Base-by-base conservation (phyloP, 2,113 vertebrate genomes). In the Nematolebias whitei region DNA sequence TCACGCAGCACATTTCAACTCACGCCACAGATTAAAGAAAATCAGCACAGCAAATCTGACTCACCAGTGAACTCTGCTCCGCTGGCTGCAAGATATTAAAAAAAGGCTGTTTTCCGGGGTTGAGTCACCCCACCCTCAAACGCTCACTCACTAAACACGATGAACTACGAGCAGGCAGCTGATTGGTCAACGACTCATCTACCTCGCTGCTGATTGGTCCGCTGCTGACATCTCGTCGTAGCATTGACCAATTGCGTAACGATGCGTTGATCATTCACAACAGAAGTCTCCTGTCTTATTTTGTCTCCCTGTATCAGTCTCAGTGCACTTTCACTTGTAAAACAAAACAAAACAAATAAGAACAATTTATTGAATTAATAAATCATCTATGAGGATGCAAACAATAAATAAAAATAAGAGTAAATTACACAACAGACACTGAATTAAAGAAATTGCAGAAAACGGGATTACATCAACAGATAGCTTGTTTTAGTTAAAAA, bases 61-160 rank as follows among this genome's bases (percentile, higher is more conserved):
- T 91, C 63, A 91, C 90, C 89, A 73, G 71, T 90, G 58, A 85
- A 88, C 78, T 87, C 70, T 51, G 41, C 58, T 70, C 75, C 65
- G 67, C 77, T 78, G 84, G 63, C 84, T 86, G 68, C 53, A 63
- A 85, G 54, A 74, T 84, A 76, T 82, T 68, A 63, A 68, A 63
- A 72, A 54, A 73, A 40, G 35, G 39, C 73, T 60, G 59, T 87
- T 89, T 91, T 88, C 84, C 78, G 83, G 32, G 44, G 82, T 86
- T 86, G 79, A 88, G 82, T 90, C 82, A 90, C 87, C 84, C 82
- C 89, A 88, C 88, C 90, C 87, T 84, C 84, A 65, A 78, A 80
- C 71, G 71, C 78, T 69, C 71, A 56, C 79, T 70, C 71, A 45
- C 52, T 12, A 16, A 35, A 23, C 3, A 7, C 63, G 55, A 13